Base-by-base conservation (phyloP, 2,888 invertebrate genomes). In the Calliopum simillimum region DNA sequence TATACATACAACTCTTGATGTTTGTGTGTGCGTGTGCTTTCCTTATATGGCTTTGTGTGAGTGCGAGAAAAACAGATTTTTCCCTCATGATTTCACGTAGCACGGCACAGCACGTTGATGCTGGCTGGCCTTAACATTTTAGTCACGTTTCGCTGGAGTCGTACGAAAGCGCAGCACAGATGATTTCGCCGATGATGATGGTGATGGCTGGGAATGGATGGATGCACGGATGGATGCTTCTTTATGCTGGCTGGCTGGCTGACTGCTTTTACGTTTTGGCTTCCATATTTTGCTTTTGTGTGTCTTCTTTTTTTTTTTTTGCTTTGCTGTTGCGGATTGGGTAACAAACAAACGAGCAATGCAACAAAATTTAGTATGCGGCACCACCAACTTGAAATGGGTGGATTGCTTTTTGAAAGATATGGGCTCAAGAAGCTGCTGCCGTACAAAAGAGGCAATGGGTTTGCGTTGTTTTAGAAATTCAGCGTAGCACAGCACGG, bases 101-200 rank as follows among this genome's bases (percentile, higher is more conserved):
- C 33, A 62, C 64, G 70, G n/a, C n/a, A n/a, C 56, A 56, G 70
- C 74, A 62, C 64, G 70, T 51, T 56, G 65, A 56, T 53, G 72
- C 74, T 74, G 76, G 72, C 74, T 74, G 76, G 76, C 78, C 79
- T 82, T 79, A 81, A 79, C 79, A 82, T 82, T 82, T 81, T 79
- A 80, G 82, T 82, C 83, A 82, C 82, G 83, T 82, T 81, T 80
- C 74, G 67, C 67, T 72, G 71, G 55, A 71, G 71, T 67, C 67
- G 69, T 65, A 23, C 46, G 19, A 46, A n/a, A 61, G 64, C 55
- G 56, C 55, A 19, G 33, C 25, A n/a, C n/a, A 49, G 55, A 53
- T 62, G 65, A 58, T 47, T 46, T 49, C 58, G 58, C n/a, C 46
- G 49, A 49, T 58, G 69, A n/a, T 56, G 69, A 21, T 13, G 11